Evolutionary conservation across 2,113 vertebrate species (phyloP).

Genomic region (Elephas maximus): DNA sequence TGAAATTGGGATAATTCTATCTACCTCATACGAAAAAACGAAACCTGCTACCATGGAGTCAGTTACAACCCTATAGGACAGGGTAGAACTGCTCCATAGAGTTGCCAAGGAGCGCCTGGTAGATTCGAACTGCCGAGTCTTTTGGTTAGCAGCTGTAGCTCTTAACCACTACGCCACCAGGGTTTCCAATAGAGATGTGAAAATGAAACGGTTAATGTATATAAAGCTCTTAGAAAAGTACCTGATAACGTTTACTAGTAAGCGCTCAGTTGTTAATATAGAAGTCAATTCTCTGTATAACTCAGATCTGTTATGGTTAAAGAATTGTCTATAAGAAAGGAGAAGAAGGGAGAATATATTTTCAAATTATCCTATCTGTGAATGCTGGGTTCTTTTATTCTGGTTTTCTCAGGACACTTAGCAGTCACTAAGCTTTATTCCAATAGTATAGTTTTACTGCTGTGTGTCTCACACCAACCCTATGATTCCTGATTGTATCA

Average conservation of each 20-base stretch:
- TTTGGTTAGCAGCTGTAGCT: too few relatives aligned
- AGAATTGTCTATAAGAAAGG: background rate
- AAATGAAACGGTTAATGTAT: constrained; percentile 58
- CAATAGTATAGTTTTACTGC: constrained; percentile 39
- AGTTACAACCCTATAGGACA: too few relatives aligned
- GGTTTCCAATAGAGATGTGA: background rate
- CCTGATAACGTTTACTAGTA: background rate
- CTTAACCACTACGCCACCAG: too few relatives aligned
- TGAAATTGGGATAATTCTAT: constrained; percentile 40
- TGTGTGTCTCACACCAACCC: constrained; percentile 54
- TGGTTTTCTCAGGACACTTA: constrained; percentile 24
- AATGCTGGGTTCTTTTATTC: constrained; percentile 12
- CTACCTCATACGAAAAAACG: background rate
- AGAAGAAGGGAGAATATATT: background rate
- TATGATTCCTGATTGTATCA: constrained; percentile 65
- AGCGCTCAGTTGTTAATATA: constrained; percentile 1
- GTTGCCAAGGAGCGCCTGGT: too few relatives aligned
- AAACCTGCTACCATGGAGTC: too few relatives aligned
- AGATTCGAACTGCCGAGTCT: too few relatives aligned
- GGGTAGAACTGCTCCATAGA: too few relatives aligned
- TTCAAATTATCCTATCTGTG: constrained; percentile 43
- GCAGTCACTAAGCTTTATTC: constrained; percentile 16
- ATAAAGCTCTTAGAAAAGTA: constrained; percentile 38
- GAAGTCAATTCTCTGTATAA: constrained; percentile 45
- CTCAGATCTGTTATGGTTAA: constrained; percentile 1